Evolutionary conservation across 2,113 vertebrate species (phyloP).

Genomic region (Rhea pennata): DNA sequence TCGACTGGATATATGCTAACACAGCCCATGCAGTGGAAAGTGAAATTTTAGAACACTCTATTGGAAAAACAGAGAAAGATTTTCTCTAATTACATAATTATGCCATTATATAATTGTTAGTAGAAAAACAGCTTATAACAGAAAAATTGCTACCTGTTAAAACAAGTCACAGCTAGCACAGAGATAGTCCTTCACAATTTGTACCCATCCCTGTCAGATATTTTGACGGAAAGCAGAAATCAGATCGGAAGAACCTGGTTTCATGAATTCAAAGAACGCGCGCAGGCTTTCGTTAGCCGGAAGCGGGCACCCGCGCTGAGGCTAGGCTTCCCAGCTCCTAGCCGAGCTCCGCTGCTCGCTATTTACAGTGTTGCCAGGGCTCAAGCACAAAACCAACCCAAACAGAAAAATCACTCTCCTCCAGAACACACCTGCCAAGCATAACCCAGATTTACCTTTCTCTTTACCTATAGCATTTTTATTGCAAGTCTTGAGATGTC

Average conservation of each 20-base stretch:
- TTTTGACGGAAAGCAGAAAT: not conserved
- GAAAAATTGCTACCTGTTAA: not conserved
- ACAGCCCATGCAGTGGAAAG: not conserved
- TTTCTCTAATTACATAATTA: not conserved
- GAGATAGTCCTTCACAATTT: not conserved
- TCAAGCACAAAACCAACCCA: not conserved
- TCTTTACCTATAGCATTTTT: not conserved
- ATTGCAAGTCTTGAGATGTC: not conserved
- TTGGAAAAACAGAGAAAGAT: not conserved
- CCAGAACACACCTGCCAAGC: not conserved
- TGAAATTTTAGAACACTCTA: not conserved
- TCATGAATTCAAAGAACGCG: not conserved
- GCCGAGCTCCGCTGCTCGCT: not conserved
- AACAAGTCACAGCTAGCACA: not conserved
- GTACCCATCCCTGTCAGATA: not conserved
- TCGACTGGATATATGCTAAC: not conserved
- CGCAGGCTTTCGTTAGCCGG: not conserved
- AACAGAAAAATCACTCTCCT: not conserved
- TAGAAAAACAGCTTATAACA: not conserved
- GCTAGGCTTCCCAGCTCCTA: not conserved
- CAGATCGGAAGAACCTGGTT: not conserved
- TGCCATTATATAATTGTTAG: not conserved
- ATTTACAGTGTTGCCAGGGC: not conserved
- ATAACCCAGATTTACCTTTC: not conserved
- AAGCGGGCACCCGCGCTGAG: accelerated